These are phyloP conservation scores for Tetropium fuscum DNA, from an alignment of 2,888 invertebrate genomes.

Conservation along the genomic window DNA sequence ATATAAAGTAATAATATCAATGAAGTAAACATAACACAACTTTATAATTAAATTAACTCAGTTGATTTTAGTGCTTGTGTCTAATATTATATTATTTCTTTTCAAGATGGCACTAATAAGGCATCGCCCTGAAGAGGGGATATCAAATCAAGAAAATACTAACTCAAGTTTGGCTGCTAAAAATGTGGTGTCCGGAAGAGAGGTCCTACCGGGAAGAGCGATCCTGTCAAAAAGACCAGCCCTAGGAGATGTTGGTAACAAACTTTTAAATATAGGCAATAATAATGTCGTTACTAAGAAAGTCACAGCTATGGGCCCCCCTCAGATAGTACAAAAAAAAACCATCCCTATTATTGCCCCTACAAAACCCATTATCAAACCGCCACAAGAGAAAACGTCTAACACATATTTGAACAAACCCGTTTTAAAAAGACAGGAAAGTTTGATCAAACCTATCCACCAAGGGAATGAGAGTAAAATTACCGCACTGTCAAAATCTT, in stretches of 20 bases:
- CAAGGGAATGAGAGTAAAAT: constrained; percentile 24
- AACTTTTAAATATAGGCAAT: constrained; percentile 28
- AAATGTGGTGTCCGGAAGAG: constrained; percentile 27
- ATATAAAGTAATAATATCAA: no score
- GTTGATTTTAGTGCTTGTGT: no score
- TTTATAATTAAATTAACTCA: no score
- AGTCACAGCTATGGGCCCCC: constrained; percentile 30
- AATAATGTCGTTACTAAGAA: constrained; percentile 27
- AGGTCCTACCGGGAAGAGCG: constrained; percentile 35
- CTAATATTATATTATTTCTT: constrained; percentile 25
- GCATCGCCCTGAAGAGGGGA: constrained; percentile 28
- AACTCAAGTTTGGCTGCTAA: constrained; percentile 35
- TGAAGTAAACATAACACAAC: no score
- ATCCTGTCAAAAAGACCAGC: constrained; percentile 46
- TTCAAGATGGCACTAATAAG: constrained; percentile 49
- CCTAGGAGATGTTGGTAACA: constrained; percentile 54
- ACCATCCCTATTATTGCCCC: not conserved
- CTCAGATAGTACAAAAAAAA: constrained; percentile 31
- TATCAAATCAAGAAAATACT: constrained; percentile 45
- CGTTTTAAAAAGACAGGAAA: constrained; percentile 35
- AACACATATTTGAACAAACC: constrained; percentile 9
- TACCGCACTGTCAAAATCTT: constrained; percentile 20
- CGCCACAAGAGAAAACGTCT: constrained; percentile 26
- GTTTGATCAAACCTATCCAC: constrained; percentile 24
- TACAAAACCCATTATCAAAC: constrained; percentile 27